phyloP scores from a whole-genome alignment of 2,113 vertebrate species.

The Salminus brasiliensis region DNA sequence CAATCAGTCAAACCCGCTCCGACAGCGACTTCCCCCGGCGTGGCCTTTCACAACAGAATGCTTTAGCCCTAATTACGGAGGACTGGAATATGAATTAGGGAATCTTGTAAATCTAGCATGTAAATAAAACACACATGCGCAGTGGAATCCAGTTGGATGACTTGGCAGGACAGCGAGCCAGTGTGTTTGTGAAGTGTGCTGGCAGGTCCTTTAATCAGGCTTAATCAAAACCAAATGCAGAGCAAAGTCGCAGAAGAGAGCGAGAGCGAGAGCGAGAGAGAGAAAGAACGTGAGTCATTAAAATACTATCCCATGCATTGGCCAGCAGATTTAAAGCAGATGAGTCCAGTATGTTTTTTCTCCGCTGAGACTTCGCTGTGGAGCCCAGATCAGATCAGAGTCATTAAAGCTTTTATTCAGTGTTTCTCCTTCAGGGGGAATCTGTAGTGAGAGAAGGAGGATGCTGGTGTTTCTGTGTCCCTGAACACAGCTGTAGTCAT shows the following conservation, averaged over 20 bases:
- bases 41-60: slow-evolving; percentile 14
- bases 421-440: slow-evolving; percentile 19
- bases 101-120: slow-evolving; percentile 53
- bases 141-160: slow-evolving; percentile 52
- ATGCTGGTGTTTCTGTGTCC: neutral
- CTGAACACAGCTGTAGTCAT: neutral
- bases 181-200: slow-evolving; percentile 56
- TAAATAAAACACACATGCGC: slow-evolving; percentile 59
- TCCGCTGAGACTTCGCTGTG: slow-evolving; percentile 8
- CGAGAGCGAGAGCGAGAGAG: slow-evolving; percentile 1
- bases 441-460: neutral
- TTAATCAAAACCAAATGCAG: slow-evolving; percentile 57
- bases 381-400: slow-evolving; percentile 35
- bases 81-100: slow-evolving; percentile 52
- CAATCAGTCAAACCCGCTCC: neutral
- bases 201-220: slow-evolving; percentile 56
- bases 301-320: slow-evolving; percentile 58
- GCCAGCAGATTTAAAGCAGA: slow-evolving; percentile 60
- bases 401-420: slow-evolving; percentile 20
- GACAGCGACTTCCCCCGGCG: neutral
- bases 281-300: slow-evolving; percentile 52
- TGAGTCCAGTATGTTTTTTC: slow-evolving; percentile 51
- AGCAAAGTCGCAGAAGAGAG: too few species aligned
- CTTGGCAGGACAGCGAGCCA: slow-evolving; percentile 44
- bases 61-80: slow-evolving; percentile 39